These are phyloP conservation scores for Lithophane socia DNA, from an alignment of 2,888 invertebrate genomes.

Conservation along the genomic window DNA sequence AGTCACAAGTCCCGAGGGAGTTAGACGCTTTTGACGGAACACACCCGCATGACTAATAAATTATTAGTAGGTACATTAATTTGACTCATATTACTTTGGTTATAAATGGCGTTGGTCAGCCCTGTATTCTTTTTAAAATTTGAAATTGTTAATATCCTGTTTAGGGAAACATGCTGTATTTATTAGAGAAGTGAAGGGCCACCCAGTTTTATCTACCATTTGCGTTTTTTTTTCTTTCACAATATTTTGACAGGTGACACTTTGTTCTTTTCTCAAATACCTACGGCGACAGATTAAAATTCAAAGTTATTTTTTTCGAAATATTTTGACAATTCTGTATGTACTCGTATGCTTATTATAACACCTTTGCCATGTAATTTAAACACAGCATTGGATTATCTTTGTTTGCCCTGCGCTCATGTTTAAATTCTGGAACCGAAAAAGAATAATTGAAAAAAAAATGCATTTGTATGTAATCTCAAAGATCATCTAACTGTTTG, in stretches of 20 bases:
- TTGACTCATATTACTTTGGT: slow-evolving; percentile 65
- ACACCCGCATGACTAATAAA: slow-evolving; percentile 72
- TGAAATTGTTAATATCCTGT: slow-evolving; percentile 52
- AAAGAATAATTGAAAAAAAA: background rate
- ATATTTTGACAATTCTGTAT: background rate
- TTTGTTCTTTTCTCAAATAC: background rate
- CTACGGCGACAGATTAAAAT: background rate
- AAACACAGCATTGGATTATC: background rate
- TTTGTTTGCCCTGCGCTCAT: background rate
- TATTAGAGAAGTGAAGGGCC: background rate
- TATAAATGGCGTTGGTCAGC: slow-evolving; percentile 48
- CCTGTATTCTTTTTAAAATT: slow-evolving; percentile 34
- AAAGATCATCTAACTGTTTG: background rate
- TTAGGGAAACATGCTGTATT: background rate
- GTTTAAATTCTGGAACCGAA: slow-evolving; percentile 15
- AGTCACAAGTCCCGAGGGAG: slow-evolving; percentile 58
- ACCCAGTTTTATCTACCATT: background rate
- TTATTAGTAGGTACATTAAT: slow-evolving; percentile 64
- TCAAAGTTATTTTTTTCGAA: background rate
- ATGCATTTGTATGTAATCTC: slow-evolving; percentile 7
- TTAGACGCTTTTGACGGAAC: slow-evolving; percentile 64
- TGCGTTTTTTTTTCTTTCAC: no score
- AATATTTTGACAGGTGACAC: background rate
- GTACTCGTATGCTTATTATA: no score
- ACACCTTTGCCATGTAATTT: background rate